Evolutionary conservation across 2,888 invertebrate genomes (phyloP).

Genomic region (Drosophila greeni): DNA sequence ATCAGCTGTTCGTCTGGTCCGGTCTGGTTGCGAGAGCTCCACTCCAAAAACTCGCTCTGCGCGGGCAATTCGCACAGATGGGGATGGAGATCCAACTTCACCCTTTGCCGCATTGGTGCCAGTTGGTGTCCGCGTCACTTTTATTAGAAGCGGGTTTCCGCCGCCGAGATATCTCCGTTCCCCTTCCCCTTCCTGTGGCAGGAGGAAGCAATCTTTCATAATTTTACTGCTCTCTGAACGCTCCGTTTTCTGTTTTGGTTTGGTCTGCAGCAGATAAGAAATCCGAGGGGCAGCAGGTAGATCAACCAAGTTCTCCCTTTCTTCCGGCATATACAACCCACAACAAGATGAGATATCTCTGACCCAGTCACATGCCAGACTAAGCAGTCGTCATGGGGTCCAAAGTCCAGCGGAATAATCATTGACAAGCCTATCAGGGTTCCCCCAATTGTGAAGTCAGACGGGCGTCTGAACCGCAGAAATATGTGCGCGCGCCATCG

Average conservation of each 20-base stretch:
- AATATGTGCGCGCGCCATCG: neutral
- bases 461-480: slow-evolving; percentile 23
- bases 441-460: slow-evolving; percentile 41
- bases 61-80: slow-evolving; percentile 11
- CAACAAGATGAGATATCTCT: neutral
- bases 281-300: slow-evolving; percentile 11
- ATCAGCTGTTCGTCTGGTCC: slow-evolving; percentile 69
- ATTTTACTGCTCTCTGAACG: slow-evolving; percentile 47
- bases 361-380: slow-evolving; percentile 18
- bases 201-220: slow-evolving; percentile 74
- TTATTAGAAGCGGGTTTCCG: slow-evolving; percentile 41
- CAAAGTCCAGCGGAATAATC: slow-evolving; percentile 35
- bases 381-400: slow-evolving; percentile 18
- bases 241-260: no score
- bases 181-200: neutral
- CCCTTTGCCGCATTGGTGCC: slow-evolving; percentile 19
- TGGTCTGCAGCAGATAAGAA: slow-evolving; percentile 26
- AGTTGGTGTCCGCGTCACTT: slow-evolving; percentile 52
- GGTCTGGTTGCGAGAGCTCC: slow-evolving; percentile 54
- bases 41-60: slow-evolving; percentile 24
- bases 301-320: neutral
- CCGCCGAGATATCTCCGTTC: neutral
- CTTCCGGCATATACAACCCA: slow-evolving; percentile 12
- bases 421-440: slow-evolving; percentile 35
- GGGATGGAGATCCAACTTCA: slow-evolving; percentile 20